These are phyloP conservation scores for Blastobasis adustella DNA, from an alignment of 2,888 invertebrate species.

Conservation along the genomic window DNA sequence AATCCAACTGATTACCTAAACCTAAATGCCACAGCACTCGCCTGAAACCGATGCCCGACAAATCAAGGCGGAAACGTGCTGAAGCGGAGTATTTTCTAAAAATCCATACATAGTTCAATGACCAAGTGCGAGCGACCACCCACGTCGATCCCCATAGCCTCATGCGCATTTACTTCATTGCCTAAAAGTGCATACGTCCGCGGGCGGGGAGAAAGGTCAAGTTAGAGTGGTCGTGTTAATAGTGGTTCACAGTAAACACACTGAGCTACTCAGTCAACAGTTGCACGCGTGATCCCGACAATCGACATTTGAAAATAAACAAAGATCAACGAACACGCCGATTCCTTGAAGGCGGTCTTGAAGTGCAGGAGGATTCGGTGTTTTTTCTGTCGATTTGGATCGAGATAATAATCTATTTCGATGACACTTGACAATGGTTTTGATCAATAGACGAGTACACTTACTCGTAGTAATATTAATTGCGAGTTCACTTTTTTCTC, in stretches of 20 bases:
- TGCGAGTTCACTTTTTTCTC: no score
- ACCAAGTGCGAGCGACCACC: constrained; percentile 4
- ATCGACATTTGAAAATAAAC: constrained; percentile 67
- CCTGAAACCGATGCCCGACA: no score
- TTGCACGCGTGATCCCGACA: constrained; percentile 44
- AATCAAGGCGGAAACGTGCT: neutral
- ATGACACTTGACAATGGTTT: constrained; percentile 6
- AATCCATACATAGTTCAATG: constrained; percentile 14
- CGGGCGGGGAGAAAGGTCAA: constrained; percentile 20
- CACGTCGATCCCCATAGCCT: constrained; percentile 14
- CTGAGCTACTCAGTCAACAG: constrained; percentile 56
- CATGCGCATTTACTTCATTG: constrained; percentile 3
- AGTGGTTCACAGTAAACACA: constrained; percentile 49
- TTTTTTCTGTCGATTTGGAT: constrained; percentile 6
- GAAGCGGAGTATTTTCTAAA: neutral
- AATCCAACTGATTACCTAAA: no score
- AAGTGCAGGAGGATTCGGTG: constrained; percentile 22
- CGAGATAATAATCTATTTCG: constrained; percentile 3
- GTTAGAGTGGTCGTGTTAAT: constrained; percentile 29
- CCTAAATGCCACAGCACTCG: no score
- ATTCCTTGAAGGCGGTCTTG: constrained; percentile 50
- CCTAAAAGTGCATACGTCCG: constrained; percentile 2
- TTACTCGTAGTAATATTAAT: no score
- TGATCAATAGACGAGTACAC: no score
- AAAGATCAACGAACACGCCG: constrained; percentile 35